Percentiles rank a stretch among this genome's conserved stretches.
These are phyloP conservation scores for Drosophila bocki DNA, from an alignment of 1,140 invertebrate species.

Conservation along the genomic window DNA sequence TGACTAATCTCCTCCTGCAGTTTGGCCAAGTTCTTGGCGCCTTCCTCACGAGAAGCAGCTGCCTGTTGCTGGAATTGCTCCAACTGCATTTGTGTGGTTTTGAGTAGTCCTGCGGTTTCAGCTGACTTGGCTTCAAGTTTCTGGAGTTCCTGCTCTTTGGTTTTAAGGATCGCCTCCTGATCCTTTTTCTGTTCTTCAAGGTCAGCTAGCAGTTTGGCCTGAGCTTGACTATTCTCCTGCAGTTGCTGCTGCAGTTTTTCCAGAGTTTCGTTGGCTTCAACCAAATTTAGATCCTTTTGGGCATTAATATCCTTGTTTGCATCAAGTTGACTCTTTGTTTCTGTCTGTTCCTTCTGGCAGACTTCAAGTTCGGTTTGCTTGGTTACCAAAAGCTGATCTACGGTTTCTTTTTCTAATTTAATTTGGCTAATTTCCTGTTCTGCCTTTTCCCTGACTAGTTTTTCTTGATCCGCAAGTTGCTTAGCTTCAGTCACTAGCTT, in stretches of 20 bases:
- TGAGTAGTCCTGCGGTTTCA: conserved; percentile 14
- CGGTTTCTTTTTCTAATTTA: background rate
- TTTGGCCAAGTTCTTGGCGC: conserved; percentile 33
- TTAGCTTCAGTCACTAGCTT: conserved; percentile 12
- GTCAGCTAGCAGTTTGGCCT: background rate
- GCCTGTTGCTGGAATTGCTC: conserved; percentile 57
- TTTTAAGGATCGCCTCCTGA: background rate
- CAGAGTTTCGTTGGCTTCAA: conserved; percentile 1
- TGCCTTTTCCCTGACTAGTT: conserved; percentile 13
- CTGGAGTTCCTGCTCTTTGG: conserved; percentile 24
- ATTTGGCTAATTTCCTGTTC: conserved; percentile 14
- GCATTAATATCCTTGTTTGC: background rate
- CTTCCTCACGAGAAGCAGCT: conserved; percentile 28
- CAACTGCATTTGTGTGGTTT: conserved; percentile 39
- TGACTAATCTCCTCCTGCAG: conserved; percentile 43
- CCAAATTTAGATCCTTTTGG: conserved; percentile 15
- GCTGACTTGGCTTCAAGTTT: background rate
- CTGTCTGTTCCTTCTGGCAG: conserved; percentile 11
- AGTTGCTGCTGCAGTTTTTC: conserved; percentile 40
- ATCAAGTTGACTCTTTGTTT: conserved; percentile 7
- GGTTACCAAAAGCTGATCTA: conserved; percentile 15
- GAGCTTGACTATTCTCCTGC: background rate
- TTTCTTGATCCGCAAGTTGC: conserved; percentile 12
- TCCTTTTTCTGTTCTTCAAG: conserved; percentile 13
- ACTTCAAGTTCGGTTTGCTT: conserved; percentile 27